Evolutionary conservation across 2,113 vertebrate species (phyloP), one percentile per base, ranked within the genome.

Genomic region (Ia io): DNA sequence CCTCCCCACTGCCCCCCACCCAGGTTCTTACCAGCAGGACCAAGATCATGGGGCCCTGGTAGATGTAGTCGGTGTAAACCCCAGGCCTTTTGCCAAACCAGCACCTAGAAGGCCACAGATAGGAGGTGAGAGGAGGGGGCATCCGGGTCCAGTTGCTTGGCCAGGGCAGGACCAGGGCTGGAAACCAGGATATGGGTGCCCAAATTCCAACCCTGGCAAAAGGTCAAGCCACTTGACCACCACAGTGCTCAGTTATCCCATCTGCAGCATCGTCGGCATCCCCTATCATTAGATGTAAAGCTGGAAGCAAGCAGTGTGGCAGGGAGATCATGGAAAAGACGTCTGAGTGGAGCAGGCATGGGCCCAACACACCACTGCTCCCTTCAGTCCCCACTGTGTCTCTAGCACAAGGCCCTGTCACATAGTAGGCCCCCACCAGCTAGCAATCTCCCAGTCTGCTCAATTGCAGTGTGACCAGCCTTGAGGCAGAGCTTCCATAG

Each of bases 11-110:
- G 13, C 14, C 37, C 69, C 82, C 20, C 28, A 0, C n/a, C 59
- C 51, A 65, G 73, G 78, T 84, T 93, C 99, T 99, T 98, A 99
- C 99, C 99, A 99, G 98, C 40, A 99, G 98, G 95, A 99, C 99
- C 37, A 99, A 98, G 86, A 99, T 99, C 99, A 99, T 99, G 77
- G 99, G 99, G 3, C 99, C 99, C 97, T 99, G 99, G 98, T 99
- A 99, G 98, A 99, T 99, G 98, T 99, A 99, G 97, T 99, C 99
- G 0, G 99, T 99, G 90, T 99, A 99, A 23, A 99, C 98, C 25
- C 99, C 99, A 0, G 99, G 98, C 77, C 98, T 97, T 97, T 99
- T 99, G 97, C 99, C 99, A 97, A 99, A 99, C 99, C 99, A 99
- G 98, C 99, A 99, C 98, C 99, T 99, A 97, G 82, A 98, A 98